A percentile compares a stretch with the other conserved stretches of the same genome.
Conservation (phyloP, 53 echinoderm and acorn worm genomes). For the Apostichopus leukothele region DNA sequence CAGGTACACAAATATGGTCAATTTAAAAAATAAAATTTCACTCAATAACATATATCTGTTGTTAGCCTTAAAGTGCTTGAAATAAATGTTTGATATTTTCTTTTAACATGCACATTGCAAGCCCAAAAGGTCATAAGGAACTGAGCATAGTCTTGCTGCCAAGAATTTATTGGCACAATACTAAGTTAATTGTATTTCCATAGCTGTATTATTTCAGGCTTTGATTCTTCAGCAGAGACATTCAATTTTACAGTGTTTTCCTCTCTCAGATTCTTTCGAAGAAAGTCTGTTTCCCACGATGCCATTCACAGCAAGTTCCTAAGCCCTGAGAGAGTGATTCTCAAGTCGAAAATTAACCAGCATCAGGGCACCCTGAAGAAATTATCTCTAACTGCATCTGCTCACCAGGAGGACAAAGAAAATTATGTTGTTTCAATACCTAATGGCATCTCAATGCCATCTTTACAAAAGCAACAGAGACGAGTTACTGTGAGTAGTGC, state of each 20-base stretch:
- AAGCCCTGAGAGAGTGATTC: background rate
- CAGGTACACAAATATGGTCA: too few relatives aligned
- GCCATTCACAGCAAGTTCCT: background rate
- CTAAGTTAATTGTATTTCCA: too few relatives aligned
- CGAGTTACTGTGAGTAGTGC: constrained; percentile 4
- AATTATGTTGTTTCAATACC: constrained; percentile 12
- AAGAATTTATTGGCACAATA: constrained; percentile 7
- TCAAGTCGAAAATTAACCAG: background rate
- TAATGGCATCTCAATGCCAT: constrained; percentile 8
- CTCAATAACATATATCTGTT: too few relatives aligned
- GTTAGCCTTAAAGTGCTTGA: too few relatives aligned
- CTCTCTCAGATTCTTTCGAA: background rate
- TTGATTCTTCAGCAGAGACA: too few relatives aligned
- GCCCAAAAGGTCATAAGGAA: background rate
- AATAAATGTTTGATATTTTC: too few relatives aligned
- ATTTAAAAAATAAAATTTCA: too few relatives aligned
- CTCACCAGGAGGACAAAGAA: constrained; percentile 12
- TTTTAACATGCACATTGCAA: too few relatives aligned
- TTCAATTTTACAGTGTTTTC: background rate
- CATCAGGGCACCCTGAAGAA: background rate
- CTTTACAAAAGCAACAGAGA: background rate
- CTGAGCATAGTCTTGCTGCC: background rate
- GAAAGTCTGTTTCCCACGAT: constrained; percentile 14
- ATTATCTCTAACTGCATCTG: background rate
- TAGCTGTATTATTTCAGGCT: too few relatives aligned